A percentile compares a stretch with the other conserved stretches of the same genome.
Evolutionary conservation across 1,140 invertebrate genomes (phyloP).

Genomic region (Apolygus lucorum): DNA sequence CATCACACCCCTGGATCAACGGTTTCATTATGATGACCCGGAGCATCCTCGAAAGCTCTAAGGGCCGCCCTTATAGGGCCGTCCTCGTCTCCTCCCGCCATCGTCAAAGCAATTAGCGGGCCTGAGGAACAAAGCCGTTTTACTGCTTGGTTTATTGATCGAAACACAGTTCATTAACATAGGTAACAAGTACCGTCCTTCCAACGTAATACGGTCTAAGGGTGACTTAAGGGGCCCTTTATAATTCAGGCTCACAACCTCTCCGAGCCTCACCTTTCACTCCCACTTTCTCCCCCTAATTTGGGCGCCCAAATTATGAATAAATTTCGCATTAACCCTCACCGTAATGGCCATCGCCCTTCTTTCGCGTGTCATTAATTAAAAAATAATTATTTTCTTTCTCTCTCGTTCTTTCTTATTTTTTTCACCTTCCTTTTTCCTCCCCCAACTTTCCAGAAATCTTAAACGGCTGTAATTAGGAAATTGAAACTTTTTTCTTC

Average conservation of each 20-base stretch:
- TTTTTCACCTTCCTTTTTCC: not conserved
- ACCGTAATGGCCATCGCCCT: slow-evolving; percentile 14
- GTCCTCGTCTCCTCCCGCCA: not conserved
- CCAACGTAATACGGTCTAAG: not conserved
- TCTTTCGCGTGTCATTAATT: slow-evolving; percentile 21
- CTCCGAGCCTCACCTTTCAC: too few relatives aligned
- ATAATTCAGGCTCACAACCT: not conserved
- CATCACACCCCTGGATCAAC: too few relatives aligned
- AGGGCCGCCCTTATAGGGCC: not conserved
- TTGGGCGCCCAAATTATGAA: slow-evolving; percentile 21
- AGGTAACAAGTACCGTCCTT: slow-evolving; percentile 18
- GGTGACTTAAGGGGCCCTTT: slow-evolving; percentile 11
- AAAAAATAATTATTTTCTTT: slow-evolving; percentile 24
- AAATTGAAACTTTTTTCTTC: slow-evolving; percentile 20
- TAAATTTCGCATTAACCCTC: slow-evolving; percentile 23
- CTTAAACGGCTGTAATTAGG: slow-evolving; percentile 22
- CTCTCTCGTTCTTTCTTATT: not conserved
- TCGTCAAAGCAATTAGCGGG: slow-evolving; percentile 4
- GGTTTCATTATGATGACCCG: too few relatives aligned
- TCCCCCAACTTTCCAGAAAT: slow-evolving; percentile 15
- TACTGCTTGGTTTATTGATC: slow-evolving; percentile 18
- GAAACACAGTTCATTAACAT: slow-evolving; percentile 22
- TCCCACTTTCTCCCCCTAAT: slow-evolving; percentile 14
- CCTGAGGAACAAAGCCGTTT: slow-evolving; percentile 10
- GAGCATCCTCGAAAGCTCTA: too few relatives aligned